Percentiles rank a stretch among this genome's conserved stretches.
Conservation (phyloP, 1,140 invertebrate genomes). For the Trissolcus basalis region DNA sequence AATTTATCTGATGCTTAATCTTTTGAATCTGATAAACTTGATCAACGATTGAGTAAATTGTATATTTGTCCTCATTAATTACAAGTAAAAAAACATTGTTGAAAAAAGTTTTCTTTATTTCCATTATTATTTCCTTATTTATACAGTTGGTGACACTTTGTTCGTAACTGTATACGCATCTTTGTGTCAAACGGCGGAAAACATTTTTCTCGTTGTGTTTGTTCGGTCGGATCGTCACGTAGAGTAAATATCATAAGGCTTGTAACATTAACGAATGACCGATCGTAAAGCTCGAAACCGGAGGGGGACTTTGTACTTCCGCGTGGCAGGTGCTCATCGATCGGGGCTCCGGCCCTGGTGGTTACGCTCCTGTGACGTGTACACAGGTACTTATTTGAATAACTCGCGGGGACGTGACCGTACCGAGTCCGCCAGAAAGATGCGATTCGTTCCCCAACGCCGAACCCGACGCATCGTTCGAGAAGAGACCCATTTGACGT, state of each 20-base stretch:
- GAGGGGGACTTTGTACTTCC: slow-evolving; percentile 23
- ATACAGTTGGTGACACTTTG: background rate
- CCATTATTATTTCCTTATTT: background rate
- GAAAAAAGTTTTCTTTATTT: no score
- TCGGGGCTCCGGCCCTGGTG: slow-evolving; percentile 18
- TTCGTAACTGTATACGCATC: slow-evolving; percentile 30
- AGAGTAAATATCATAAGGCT: slow-evolving; percentile 57
- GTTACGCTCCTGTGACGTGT: slow-evolving; percentile 50
- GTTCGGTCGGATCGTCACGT: slow-evolving; percentile 39
- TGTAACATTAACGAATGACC: slow-evolving; percentile 42
- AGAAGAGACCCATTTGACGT: slow-evolving; percentile 43
- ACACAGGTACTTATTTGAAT: slow-evolving; percentile 58
- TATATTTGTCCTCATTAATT: no score
- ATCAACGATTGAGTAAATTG: no score
- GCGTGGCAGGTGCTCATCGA: slow-evolving; percentile 45
- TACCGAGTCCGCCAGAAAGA: slow-evolving; percentile 22
- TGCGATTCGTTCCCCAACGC: slow-evolving; percentile 44
- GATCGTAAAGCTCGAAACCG: slow-evolving; percentile 34
- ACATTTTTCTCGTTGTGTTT: slow-evolving; percentile 28
- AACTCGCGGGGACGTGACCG: slow-evolving; percentile 56
- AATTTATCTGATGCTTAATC: no score
- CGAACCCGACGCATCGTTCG: slow-evolving; percentile 20
- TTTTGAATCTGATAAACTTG: no score
- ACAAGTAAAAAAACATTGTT: no score
- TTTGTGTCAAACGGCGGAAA: slow-evolving; percentile 14